Conservation (phyloP, 2,888 invertebrate species). For the Liodrosophila aerea region DNA sequence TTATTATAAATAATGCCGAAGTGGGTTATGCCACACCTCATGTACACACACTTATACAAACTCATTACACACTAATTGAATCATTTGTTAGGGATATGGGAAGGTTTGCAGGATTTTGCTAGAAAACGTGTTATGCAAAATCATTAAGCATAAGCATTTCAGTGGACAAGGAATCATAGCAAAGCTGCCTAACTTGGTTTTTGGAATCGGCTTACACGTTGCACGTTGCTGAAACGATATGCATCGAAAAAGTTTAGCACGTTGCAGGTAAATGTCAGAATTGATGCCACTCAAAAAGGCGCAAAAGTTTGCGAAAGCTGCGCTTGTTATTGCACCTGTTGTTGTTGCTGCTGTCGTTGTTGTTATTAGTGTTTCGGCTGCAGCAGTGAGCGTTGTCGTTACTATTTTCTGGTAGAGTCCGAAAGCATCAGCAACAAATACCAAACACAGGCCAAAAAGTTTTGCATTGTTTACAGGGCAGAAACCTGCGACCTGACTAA, state of each 20-base stretch:
- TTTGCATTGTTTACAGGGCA: constrained; percentile 41
- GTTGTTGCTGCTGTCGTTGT: constrained; percentile 13
- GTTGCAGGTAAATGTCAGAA: constrained; percentile 81
- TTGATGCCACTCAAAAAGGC: constrained; percentile 78
- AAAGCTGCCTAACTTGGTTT: constrained; percentile 36
- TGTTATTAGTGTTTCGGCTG: constrained; percentile 18
- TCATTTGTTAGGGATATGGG: constrained; percentile 3
- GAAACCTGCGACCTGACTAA: constrained; percentile 33
- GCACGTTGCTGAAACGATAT: constrained; percentile 13
- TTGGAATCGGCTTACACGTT: constrained; percentile 57
- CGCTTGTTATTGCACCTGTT: constrained; percentile 3
- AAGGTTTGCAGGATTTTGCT: constrained; percentile 4
- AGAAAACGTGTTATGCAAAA: constrained; percentile 14
- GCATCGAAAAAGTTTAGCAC: constrained; percentile 51
- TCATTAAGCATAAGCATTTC: constrained; percentile 26
- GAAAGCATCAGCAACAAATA: constrained; percentile 32
- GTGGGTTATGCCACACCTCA: too few species aligned
- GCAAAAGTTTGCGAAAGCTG: constrained; percentile 51
- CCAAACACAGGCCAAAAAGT: constrained; percentile 31
- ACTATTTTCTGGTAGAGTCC: constrained; percentile 33
- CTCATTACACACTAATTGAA: too few species aligned
- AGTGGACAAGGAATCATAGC: constrained; percentile 11
- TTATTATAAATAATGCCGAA: too few species aligned
- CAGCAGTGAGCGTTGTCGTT: constrained; percentile 16
- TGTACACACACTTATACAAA: too few species aligned